Percentiles rank a stretch among this genome's conserved stretches.
Conservation (phyloP, 37 sponge, comb jelly and placozoan species). For the Beroe forskalii region DNA sequence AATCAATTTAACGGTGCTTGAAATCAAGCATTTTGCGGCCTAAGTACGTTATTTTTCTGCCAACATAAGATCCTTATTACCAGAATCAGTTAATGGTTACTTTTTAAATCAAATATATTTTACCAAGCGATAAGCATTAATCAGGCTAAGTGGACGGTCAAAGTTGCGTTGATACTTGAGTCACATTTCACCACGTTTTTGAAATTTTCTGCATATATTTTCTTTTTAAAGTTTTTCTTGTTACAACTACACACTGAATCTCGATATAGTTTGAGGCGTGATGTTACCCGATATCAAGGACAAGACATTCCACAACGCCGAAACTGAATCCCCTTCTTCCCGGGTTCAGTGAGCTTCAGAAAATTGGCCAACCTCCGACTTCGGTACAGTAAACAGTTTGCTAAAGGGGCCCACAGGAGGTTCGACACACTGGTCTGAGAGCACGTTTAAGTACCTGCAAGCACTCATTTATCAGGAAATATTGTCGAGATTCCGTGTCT, state of each 20-base stretch:
- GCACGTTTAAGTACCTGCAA: too few relatives aligned
- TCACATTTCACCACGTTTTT: not conserved
- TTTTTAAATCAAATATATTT: not conserved
- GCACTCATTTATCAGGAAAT: too few relatives aligned
- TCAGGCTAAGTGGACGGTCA: not conserved
- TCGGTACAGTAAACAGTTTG: slow-evolving; percentile 41
- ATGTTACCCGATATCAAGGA: not conserved
- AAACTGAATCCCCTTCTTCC: slow-evolving; percentile 14
- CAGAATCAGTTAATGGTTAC: too few relatives aligned
- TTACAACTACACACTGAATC: not conserved
- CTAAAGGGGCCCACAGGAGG: slow-evolving; percentile 28
- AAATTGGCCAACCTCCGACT: slow-evolving; percentile 5
- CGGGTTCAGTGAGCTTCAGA: slow-evolving; percentile 40
- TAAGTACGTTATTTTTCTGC: too few relatives aligned
- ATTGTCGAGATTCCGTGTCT: too few relatives aligned
- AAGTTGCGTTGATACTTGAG: not conserved
- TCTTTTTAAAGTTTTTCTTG: not conserved
- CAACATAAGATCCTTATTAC: too few relatives aligned
- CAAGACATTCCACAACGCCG: not conserved
- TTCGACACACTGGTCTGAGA: not conserved
- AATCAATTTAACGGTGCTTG: too few relatives aligned
- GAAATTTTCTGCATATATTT: not conserved
- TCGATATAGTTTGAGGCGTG: not conserved
- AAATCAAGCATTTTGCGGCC: too few relatives aligned
- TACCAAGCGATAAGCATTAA: not conserved